Evolutionary conservation across 2,113 vertebrate species (phyloP).

Genomic region (Chunga burmeisteri): DNA sequence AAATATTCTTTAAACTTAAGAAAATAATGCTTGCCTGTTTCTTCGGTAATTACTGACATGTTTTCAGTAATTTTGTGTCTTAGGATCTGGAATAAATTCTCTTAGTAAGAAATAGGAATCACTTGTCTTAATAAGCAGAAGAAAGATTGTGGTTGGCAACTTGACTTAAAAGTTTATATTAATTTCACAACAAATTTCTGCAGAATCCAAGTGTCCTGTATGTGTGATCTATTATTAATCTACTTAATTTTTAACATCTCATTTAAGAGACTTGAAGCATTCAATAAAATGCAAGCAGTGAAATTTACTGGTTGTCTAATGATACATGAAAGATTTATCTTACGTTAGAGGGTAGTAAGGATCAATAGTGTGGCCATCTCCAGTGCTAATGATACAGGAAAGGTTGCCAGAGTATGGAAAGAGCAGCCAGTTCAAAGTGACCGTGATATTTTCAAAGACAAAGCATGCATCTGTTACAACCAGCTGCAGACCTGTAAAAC

Average conservation of each 20-base stretch:
- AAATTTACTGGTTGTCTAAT: not conserved
- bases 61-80: not conserved
- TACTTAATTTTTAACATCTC: not conserved
- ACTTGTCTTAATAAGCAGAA: not conserved
- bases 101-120: not conserved
- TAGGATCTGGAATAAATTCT: not conserved
- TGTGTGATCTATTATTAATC: not conserved
- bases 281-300: not conserved
- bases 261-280: not conserved
- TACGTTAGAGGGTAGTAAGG: conserved; percentile 86
- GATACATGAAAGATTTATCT: not conserved
- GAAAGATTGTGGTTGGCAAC: not conserved
- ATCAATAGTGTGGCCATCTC: conserved; percentile 87
- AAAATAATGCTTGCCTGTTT: not conserved
- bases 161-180: not conserved
- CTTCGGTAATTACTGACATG: not conserved
- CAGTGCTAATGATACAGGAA: conserved; percentile 85
- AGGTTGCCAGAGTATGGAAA: conserved; percentile 89
- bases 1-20: not conserved
- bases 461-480: conserved; percentile 72
- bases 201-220: not conserved
- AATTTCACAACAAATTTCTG: not conserved
- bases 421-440: conserved; percentile 89
- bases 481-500: conserved; percentile 82
- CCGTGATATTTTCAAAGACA: conserved; percentile 81